Evolutionary conservation across 2,113 vertebrate genomes (phyloP).

Genomic region (Pseudopipra pipra): DNA sequence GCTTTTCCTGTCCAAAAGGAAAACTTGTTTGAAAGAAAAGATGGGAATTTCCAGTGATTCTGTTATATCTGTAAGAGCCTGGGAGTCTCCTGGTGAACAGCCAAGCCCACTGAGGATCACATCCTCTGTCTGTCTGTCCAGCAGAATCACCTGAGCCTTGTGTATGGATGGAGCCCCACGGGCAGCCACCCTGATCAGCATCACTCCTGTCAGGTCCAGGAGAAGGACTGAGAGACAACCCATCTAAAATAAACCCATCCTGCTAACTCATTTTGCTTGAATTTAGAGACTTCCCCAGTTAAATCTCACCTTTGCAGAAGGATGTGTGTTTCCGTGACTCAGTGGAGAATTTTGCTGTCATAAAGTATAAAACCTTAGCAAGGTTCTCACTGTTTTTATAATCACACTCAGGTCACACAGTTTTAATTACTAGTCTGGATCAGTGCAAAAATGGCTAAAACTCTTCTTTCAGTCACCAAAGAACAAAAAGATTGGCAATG

Average conservation of each 20-base stretch:
- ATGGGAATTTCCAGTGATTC: not conserved
- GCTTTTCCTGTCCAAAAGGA: not conserved
- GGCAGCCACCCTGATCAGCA: not conserved
- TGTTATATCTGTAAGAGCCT: not conserved
- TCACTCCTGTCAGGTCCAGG: not conserved
- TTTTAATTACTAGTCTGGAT: not conserved
- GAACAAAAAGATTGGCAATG: not conserved
- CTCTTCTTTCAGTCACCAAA: not conserved
- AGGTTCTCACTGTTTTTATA: not conserved
- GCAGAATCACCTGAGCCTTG: not conserved
- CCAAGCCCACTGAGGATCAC: not conserved
- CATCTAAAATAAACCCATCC: not conserved
- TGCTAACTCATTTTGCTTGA: not conserved
- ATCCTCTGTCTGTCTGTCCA: not conserved
- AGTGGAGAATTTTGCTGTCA: not conserved
- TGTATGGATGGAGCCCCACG: not conserved
- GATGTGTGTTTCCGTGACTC: fast-evolving
- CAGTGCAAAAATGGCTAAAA: not conserved
- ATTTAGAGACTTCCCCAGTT: not conserved
- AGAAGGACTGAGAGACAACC: not conserved
- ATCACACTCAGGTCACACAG: not conserved
- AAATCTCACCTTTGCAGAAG: not conserved
- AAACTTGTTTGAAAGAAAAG: not conserved
- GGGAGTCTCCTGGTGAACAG: not conserved
- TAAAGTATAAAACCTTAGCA: not conserved